These are phyloP conservation scores for Dasyornis broadbenti DNA, from an alignment of 2,113 vertebrate genomes.

Conservation along the genomic window DNA sequence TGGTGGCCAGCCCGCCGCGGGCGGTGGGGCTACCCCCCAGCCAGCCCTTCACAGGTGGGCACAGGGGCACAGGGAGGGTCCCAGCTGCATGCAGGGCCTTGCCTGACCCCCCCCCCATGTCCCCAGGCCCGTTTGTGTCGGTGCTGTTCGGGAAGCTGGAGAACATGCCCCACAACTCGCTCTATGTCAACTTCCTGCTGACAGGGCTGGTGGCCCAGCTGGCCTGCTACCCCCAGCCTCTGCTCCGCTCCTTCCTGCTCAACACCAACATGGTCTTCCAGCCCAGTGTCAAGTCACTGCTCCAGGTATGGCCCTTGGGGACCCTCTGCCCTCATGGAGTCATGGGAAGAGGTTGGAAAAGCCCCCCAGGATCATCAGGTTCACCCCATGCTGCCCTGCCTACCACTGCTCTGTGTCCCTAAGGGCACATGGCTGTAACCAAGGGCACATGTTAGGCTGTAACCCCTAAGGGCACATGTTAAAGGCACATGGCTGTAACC, in stretches of 20 bases:
- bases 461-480: too few species aligned
- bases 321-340: background rate
- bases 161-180: slow-evolving; percentile 96
- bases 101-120: accelerated
- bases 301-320: slow-evolving; percentile 76
- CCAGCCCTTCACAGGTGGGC: slow-evolving; percentile 91
- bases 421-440: background rate
- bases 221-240: slow-evolving; percentile 92
- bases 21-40: slow-evolving; percentile 72
- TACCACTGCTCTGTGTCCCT: accelerated
- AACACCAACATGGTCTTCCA: slow-evolving; percentile 99
- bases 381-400: background rate
- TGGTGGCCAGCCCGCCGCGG: slow-evolving; percentile 76
- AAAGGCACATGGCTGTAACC: background rate
- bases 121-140: slow-evolving; percentile 87
- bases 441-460: too few species aligned
- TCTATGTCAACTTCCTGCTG: slow-evolving; percentile 96
- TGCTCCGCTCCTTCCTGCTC: slow-evolving; percentile 96
- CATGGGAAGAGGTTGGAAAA: accelerated
- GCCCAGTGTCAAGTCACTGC: slow-evolving; percentile 94
- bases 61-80: background rate
- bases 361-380: accelerated
- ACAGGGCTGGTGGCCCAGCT: slow-evolving; percentile 93
- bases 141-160: slow-evolving; percentile 93
- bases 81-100: accelerated